A percentile compares a stretch with the other conserved stretches of the same genome.
Evolutionary conservation across 2,113 vertebrate genomes (phyloP).

Genomic region (Brachyhypopomus occidentalis): DNA sequence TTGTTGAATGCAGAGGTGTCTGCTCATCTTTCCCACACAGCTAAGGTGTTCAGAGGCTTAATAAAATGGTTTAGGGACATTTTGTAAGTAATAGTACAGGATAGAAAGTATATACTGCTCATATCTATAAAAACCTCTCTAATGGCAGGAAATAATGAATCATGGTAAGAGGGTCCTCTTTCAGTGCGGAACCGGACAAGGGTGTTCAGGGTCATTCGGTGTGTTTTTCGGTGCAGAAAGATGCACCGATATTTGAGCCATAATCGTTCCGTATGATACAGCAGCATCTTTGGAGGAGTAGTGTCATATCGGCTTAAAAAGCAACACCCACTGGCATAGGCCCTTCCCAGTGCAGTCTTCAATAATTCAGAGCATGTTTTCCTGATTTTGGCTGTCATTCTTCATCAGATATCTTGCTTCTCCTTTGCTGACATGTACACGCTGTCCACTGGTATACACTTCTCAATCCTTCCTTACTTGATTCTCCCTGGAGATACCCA

Average conservation of each 20-base stretch:
- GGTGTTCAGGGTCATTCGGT: constrained; percentile 12
- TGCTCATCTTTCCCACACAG: not conserved
- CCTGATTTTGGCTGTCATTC: constrained; percentile 43
- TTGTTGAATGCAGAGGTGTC: constrained; percentile 25
- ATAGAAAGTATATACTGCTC: constrained; percentile 20
- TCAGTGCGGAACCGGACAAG: constrained; percentile 16
- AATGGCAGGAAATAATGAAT: constrained; percentile 39
- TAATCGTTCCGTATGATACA: constrained; percentile 25
- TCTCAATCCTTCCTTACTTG: not conserved
- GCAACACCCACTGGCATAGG: constrained; percentile 20
- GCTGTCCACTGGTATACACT: constrained; percentile 20
- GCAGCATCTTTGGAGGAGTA: constrained; percentile 27
- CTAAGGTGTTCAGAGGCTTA: constrained; percentile 19
- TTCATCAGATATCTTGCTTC: constrained; percentile 34
- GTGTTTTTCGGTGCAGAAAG: constrained; percentile 1
- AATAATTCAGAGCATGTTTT: constrained; percentile 47
- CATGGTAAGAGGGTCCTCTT: constrained; percentile 1
- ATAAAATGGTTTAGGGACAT: constrained; percentile 35
- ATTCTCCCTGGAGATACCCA: too few relatives aligned
- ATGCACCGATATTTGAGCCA: constrained; percentile 31
- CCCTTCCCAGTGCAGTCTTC: constrained; percentile 22
- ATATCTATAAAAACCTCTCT: constrained; percentile 37
- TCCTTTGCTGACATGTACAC: constrained; percentile 28
- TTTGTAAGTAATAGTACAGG: constrained; percentile 31
- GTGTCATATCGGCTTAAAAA: constrained; percentile 26